phyloP scores from a whole-genome alignment of 2,888 invertebrate species.

The Polydesmus complanatus region DNA sequence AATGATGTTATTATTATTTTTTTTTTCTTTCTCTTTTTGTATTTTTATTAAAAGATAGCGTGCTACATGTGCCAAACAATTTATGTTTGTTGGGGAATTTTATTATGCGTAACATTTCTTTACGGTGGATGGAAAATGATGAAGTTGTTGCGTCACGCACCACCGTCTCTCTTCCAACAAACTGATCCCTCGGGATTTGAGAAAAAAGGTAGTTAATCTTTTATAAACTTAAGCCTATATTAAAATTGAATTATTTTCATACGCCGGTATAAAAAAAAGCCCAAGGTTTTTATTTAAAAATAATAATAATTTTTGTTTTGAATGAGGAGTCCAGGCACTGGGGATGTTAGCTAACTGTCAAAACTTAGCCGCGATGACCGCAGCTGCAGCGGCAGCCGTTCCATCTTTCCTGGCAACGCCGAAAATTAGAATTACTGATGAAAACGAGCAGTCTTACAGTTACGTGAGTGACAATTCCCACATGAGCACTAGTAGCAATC shows the following conservation, averaged over 20 bases:
- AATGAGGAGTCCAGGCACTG: slow-evolving; percentile 38
- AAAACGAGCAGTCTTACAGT: slow-evolving; percentile 33
- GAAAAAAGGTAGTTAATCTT: slow-evolving; percentile 19
- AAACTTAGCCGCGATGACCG: slow-evolving; percentile 38
- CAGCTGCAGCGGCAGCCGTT: slow-evolving; percentile 36
- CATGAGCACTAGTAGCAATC: slow-evolving; percentile 6
- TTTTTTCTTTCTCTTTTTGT: not conserved
- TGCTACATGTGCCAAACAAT: slow-evolving; percentile 39
- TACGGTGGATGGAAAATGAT: slow-evolving; percentile 40
- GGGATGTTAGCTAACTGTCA: slow-evolving; percentile 41
- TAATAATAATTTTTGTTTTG: not conserved
- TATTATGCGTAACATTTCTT: slow-evolving; percentile 41
- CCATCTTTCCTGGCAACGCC: slow-evolving; percentile 39
- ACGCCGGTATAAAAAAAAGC: too few species aligned
- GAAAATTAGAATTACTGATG: slow-evolving; percentile 34
- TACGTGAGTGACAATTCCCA: slow-evolving; percentile 27
- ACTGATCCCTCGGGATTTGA: slow-evolving; percentile 20
- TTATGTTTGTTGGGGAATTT: slow-evolving; percentile 41
- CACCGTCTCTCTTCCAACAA: slow-evolving; percentile 25
- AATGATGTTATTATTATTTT: not conserved
- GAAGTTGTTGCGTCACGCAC: slow-evolving; percentile 34
- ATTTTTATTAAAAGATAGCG: not conserved
- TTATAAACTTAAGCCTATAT: not conserved
- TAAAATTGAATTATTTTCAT: too few species aligned
- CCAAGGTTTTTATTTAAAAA: not conserved